Conservation (phyloP, 1,140 invertebrate genomes). For the Dreissena rostriformis region DNA sequence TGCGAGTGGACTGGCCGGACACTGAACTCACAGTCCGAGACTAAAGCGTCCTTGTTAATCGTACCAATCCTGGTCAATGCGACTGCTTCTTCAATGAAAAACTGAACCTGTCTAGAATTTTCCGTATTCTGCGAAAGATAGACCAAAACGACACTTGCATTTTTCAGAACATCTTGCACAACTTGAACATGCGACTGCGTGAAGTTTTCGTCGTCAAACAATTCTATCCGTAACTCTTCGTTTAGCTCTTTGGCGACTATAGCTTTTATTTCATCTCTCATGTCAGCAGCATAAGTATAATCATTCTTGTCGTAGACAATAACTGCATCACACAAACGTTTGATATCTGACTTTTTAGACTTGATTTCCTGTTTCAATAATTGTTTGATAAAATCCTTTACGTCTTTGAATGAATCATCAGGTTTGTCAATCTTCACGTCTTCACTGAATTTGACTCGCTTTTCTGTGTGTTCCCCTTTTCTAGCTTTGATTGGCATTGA, state of each 20-base stretch:
- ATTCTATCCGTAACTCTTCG: not conserved
- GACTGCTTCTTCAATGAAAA: not conserved
- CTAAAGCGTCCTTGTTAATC: not conserved
- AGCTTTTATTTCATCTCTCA: not conserved
- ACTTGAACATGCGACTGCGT: not conserved
- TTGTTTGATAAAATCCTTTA: slow-evolving; percentile 1
- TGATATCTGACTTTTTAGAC: not conserved
- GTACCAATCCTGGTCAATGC: not conserved
- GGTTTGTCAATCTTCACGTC: too few species aligned
- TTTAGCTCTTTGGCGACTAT: not conserved
- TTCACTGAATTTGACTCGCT: too few species aligned
- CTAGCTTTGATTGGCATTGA: too few species aligned
- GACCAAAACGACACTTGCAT: not conserved
- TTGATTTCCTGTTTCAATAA: not conserved
- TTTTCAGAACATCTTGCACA: not conserved
- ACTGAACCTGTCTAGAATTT: not conserved
- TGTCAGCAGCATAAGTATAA: not conserved
- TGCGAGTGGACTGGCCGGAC: not conserved
- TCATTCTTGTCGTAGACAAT: not conserved
- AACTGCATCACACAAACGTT: not conserved
- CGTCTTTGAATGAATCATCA: not conserved
- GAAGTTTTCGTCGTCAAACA: not conserved
- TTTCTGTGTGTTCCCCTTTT: too few species aligned
- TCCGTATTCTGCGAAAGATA: not conserved
- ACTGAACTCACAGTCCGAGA: not conserved